Base-by-base conservation (phyloP, 2,797 vertebrate species). In the Pelobates cultripes region DNA sequence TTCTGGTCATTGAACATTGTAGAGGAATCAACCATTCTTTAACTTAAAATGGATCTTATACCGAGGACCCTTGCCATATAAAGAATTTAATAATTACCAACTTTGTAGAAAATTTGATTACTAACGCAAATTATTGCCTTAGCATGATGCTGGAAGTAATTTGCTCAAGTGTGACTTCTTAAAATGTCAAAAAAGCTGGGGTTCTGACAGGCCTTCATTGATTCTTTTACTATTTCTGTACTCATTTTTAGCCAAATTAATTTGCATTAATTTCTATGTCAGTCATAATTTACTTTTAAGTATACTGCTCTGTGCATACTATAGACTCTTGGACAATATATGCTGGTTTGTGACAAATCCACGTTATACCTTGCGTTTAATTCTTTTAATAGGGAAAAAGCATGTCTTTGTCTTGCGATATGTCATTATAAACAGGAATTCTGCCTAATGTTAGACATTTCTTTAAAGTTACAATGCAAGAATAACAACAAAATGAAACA, bases 401-500 rank as follows among this genome's bases (percentile, higher is more conserved):
- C 40, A 61, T 61, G 47, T 71, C 47, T 82, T 82, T 70, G 77
- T 84, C 77, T 71, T 79, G 44, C 63, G 55, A 51, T 53, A 72
- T 71, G 77, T 66, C 77, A 75, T 79, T 79, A 83, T 83, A 83
- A 83, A 83, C 81, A 79, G 70, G 66, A 69, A 60, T 83, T 78
- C 51, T 61, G 72, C 43, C 71, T 70, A 78, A 79, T 84, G 67
- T 79, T 69, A 69, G 45, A 79, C 45, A 57, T 75, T n/a, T 75
- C 77, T 84, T 79, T 84, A 79, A 84, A 84, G 77, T 75, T 79
- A 70, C 60, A 75, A 75, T 47, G 69, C 60, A 53, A 28, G 77
- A 75, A 69, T 79, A 75, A 84, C 82, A 84, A 84, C 77, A 84
- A 84, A 84, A 84, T 74, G 61, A 75, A 67, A 83, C 66, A 84